phyloP scores from a whole-genome alignment of 30 jellyfish, hydroid and myxozoan genomes.

The Phacellophora camtschatica region DNA sequence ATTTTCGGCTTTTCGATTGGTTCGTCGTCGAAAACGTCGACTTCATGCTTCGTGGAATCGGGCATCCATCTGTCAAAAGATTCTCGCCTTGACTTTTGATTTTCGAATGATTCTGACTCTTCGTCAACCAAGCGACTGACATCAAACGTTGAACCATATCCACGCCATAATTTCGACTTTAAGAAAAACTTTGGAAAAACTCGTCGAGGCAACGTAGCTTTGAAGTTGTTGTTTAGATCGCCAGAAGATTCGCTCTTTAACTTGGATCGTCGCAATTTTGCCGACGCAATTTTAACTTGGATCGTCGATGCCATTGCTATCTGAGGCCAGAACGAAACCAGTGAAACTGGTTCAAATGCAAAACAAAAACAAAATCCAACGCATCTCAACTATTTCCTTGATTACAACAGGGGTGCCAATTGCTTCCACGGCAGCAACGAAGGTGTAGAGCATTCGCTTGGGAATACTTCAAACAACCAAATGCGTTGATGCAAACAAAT shows the following conservation, averaged over 20 bases:
- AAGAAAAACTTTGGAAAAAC: constrained; percentile 4
- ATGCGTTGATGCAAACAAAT: too few species aligned
- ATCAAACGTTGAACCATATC: constrained; percentile 34
- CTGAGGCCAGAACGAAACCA: too few species aligned
- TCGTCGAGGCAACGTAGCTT: neutral
- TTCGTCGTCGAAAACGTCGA: neutral
- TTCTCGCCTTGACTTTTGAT: neutral
- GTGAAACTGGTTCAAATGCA: too few species aligned
- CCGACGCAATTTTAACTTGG: neutral
- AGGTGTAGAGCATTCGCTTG: too few species aligned
- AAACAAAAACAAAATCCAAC: too few species aligned
- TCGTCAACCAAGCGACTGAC: neutral
- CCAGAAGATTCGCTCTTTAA: neutral
- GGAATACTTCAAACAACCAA: too few species aligned
- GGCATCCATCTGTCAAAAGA: neutral
- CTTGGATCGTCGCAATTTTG: neutral
- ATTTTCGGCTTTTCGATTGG: constrained; percentile 12
- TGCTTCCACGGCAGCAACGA: neutral
- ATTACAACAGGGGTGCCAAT: neutral
- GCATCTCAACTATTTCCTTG: neutral
- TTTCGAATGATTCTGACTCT: neutral
- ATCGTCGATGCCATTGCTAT: too few species aligned
- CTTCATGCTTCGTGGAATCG: neutral
- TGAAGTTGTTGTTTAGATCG: too few species aligned
- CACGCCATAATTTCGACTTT: constrained; percentile 28